Evolutionary conservation across 2,888 invertebrate species (phyloP).

Genomic region (Pristionchus maxplancki): DNA sequence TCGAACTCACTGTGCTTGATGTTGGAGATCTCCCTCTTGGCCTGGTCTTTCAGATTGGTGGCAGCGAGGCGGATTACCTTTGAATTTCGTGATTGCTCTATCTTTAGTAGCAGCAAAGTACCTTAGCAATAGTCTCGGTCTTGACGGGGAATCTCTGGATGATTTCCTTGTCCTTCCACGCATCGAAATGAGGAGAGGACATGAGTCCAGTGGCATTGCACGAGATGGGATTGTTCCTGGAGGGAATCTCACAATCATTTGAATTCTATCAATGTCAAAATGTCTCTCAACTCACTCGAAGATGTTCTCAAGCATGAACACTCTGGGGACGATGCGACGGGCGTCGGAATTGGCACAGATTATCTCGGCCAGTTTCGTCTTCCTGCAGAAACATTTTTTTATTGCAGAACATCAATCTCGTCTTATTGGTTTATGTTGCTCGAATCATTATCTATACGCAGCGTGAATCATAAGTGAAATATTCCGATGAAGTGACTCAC

Average conservation of each 20-base stretch:
- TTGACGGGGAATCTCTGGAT: conserved; percentile 72
- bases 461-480: neutral
- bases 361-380: conserved; percentile 57
- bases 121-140: conserved; percentile 74
- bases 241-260: neutral
- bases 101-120: conserved; percentile 34
- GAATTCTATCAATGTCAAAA: too few species aligned
- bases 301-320: conserved; percentile 68
- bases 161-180: conserved; percentile 74
- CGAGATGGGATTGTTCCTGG: conserved; percentile 74
- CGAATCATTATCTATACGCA: neutral
- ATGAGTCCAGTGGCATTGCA: conserved; percentile 74
- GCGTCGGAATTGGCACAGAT: conserved; percentile 71
- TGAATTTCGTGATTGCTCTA: neutral
- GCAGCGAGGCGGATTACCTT: conserved; percentile 70
- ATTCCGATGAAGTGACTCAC: neutral
- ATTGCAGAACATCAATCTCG: neutral
- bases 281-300: conserved; percentile 65
- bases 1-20: conserved; percentile 66
- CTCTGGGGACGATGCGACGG: conserved; percentile 65
- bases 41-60: conserved; percentile 69
- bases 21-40: conserved; percentile 69
- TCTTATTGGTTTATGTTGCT: conserved; percentile 6
- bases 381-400: conserved; percentile 5
- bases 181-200: conserved; percentile 59